Base-by-base conservation (phyloP, 2,888 invertebrate species). In the Pachycephus smyrnensis region DNA sequence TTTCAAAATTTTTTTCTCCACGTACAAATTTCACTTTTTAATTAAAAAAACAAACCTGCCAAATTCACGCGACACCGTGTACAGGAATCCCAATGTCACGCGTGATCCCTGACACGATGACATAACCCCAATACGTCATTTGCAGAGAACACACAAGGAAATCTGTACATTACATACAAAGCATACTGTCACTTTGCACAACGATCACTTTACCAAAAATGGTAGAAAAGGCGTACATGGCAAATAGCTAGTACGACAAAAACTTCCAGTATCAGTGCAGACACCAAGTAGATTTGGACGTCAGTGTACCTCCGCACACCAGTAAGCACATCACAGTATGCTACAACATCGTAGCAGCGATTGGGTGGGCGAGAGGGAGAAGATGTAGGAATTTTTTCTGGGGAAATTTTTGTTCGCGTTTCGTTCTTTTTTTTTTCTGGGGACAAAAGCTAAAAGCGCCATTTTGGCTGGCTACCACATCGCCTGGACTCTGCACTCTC, bases 231-330 rank as follows among this genome's bases (percentile, higher is more conserved):
- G 87, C 88, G 88, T 88, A 89, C 87, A 89, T 86, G 86, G 89
- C 86, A 85, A 82, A 90, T 90, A 90, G 90, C 89, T 87, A 74
- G 85, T 90, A 90, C 89, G 88, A 90, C 90, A 90, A 87, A 84
- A 82, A 90, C 81, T 55, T 86, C 85, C 86, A 86, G 85, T 87
- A 86, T 84, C 82, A 88, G 89, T 89, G 89, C 89, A 86, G 85
- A 90, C 89, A 90, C 81, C 86, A 86, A 87, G 84, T 87, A 86
- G 80, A 83, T 83, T 77, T 86, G 79, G 85, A 87, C 87, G 86
- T 86, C 88, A 88, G 87, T 88, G 88, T 86, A 86, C 86, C 86
- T 89, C 86, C 86, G 89, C 86, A 87, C 82, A 82, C 88, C 80
- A 84, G 84, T 84, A 90, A 88, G 88, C 90, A 90, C 88, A 90